Evolutionary conservation across 1,140 invertebrate species (phyloP), one percentile per base, ranked within the genome.

Genomic region (Cylas formicarius): DNA sequence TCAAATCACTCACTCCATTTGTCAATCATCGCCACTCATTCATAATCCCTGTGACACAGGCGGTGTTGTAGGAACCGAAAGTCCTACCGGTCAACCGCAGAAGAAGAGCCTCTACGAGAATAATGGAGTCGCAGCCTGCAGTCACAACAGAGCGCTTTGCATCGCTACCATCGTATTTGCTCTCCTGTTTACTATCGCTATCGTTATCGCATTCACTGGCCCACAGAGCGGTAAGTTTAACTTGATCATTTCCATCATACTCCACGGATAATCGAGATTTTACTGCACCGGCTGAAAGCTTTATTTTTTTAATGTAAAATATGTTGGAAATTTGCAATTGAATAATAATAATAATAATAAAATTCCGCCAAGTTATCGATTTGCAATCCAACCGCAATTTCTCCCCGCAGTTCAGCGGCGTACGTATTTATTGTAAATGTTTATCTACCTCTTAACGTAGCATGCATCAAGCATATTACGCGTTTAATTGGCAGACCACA

Each of bases 181-280:
- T 2, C 76, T 84, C 22, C 76, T 94, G 48, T 80, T 94, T 56
- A 71, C 82, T 35, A 81, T 88, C 52, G 85, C 90, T 32, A 70
- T 92, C 44, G 81, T 94, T 46, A 87, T 92, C 48, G 88, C 90
- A 32, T 92, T 92, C 63, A 89, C 87, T 35, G 82, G 85, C 59
- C 86, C 87, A 46, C 81, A 81, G 67, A 74, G 77, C 60, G 75
- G 79, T 81, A 66, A 68, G 57, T 58, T 24, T 32, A 38, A 19
- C 13, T 29, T 24, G 32, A 37, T 26, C n/a, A 24, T 32, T 4
- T 41, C 19, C 4, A 7, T 16, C 9, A 34, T 13, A n/a, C 29
- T 16, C 19, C n/a, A 14, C 19, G 14, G 4, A 35, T 43, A 17
- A 26, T 19, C 14, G 7, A 31, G 28, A 37, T 20, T 23, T 37